Evolutionary conservation across 2,113 vertebrate genomes (phyloP), one percentile per base, ranked within the genome.

Genomic region (Anoura caudifer): DNA sequence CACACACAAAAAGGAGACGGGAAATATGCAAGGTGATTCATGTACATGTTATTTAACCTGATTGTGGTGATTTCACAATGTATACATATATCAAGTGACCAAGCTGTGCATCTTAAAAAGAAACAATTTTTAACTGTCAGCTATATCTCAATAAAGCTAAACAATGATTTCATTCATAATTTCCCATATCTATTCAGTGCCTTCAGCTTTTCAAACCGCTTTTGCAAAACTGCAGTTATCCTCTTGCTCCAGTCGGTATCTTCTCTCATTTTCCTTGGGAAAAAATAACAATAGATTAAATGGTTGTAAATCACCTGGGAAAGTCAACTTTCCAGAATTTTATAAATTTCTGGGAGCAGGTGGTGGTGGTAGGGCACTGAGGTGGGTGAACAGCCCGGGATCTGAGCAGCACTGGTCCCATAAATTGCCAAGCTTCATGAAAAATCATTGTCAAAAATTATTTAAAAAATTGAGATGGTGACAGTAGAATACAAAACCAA

Each of bases 171-270:
- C 36, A 65, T 22, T 90, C 50, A 16, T 14, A n/a, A 50, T 47
- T 89, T 33, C 36, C 87, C 22, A 33, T 33, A 54, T 9, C 22
- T 24, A 4, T 1, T 2, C 5, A 22, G 13, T 12, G 1, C 19
- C 17, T 83, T 83, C 24, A n/a, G 11, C 11, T 91, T 94, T 90
- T 63, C 54, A 69, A 81, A 93, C 31, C 82, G 26, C 14, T 36
- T 67, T 47, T 72, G 54, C 17, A 73, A 88, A 80, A 67, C n/a
- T 69, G 5, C 4, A 20, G 4, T 83, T 33, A 41, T 10, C 19
- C 4, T 47, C 36, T 59, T 52, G 45, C 12, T 82, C 72, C 52
- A 81, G 56, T 15, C 28, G 36, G 20, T 33, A n/a, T 61, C 31
- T 89, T 85, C 33, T 73, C 24, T 26, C 3, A 13, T 73, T 91